phyloP scores from a whole-genome alignment of 2,797 vertebrate genomes.

The Natrix natrix region DNA sequence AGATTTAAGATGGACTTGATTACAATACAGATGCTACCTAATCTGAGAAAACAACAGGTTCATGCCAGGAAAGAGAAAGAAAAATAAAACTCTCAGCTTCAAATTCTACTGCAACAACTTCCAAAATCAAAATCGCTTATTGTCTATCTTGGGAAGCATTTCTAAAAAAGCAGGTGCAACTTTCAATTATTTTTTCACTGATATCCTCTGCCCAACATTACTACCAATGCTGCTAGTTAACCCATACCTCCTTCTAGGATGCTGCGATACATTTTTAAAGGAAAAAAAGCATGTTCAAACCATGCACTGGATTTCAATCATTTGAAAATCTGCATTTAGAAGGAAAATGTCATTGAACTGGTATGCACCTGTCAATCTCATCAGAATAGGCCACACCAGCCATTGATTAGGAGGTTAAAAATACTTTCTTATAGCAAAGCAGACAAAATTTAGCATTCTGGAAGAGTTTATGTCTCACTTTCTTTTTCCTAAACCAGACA shows the following conservation, averaged over 20 bases:
- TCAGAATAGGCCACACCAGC: conserved; percentile 23
- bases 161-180: not conserved
- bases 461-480: not conserved
- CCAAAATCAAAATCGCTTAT: not conserved
- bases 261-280: not conserved
- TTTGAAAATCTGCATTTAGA: not conserved
- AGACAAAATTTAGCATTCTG: not conserved
- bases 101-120: not conserved
- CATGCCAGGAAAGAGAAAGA: not conserved
- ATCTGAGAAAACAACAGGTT: not conserved
- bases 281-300: not conserved
- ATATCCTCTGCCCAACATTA: not conserved
- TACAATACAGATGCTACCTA: not conserved
- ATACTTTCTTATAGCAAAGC: not conserved
- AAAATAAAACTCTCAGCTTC: not conserved
- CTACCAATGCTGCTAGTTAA: not conserved
- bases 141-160: not conserved
- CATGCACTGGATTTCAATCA: not conserved
- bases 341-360: conserved; percentile 7
- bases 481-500: not conserved
- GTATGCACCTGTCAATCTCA: conserved; percentile 20
- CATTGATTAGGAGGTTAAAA: conserved; percentile 33
- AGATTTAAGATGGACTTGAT: not conserved
- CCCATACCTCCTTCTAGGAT: not conserved
- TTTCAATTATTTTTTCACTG: not conserved